Conservation (phyloP, 2,888 invertebrate genomes). For the Yponomeuta malinellus region DNA sequence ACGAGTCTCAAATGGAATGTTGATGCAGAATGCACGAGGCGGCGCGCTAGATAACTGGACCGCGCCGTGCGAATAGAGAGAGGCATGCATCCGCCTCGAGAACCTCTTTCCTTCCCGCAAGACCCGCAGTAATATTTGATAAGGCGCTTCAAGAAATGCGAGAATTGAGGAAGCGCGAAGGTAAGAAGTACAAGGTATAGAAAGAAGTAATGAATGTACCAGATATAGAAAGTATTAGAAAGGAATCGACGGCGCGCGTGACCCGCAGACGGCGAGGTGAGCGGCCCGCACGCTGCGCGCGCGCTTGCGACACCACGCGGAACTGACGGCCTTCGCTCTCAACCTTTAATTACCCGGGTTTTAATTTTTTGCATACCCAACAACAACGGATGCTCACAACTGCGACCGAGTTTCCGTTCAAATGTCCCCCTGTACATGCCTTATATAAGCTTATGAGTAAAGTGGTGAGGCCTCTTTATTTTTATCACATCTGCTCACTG, state of each 20-base stretch:
- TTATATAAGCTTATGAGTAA: not conserved
- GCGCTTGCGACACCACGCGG: conserved; percentile 57
- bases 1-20: conserved; percentile 63
- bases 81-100: conserved; percentile 29
- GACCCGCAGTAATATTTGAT: conserved; percentile 39
- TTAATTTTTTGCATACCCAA: conserved; percentile 38
- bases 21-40: conserved; percentile 59
- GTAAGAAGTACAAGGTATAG: conserved; percentile 20
- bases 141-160: conserved; percentile 36
- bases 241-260: conserved; percentile 71
- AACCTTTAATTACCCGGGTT: conserved; percentile 59
- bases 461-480: not conserved
- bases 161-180: conserved; percentile 47
- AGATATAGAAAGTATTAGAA: conserved; percentile 73
- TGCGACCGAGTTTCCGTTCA: not conserved
- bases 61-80: conserved; percentile 21
- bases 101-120: conserved; percentile 26
- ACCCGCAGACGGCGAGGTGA: conserved; percentile 59
- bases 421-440: not conserved
- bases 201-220: conserved; percentile 46
- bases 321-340: conserved; percentile 66
- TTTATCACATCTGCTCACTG: not conserved
- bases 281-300: conserved; percentile 48
- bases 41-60: conserved; percentile 35
- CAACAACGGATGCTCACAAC: conserved; percentile 5